Conservation (phyloP, 2,113 vertebrate species). For the Salminus brasiliensis region DNA sequence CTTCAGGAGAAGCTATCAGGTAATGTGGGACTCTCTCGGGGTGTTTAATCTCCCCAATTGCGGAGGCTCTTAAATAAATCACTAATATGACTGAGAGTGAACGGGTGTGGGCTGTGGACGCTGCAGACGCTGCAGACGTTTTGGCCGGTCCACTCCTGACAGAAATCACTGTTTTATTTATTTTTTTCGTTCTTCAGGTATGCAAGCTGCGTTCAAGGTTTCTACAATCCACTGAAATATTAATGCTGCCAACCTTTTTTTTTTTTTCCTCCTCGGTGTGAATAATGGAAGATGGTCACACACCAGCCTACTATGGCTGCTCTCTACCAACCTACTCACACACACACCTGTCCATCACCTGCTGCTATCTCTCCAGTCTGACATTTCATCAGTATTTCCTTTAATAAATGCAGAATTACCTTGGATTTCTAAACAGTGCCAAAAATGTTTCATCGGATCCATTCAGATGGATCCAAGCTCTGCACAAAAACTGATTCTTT, state of each 20-base stretch:
- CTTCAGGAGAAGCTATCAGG: slow-evolving; percentile 32
- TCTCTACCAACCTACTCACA: neutral
- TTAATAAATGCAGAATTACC: neutral
- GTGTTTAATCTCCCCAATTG: slow-evolving; percentile 29
- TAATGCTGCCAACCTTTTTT: slow-evolving; percentile 51
- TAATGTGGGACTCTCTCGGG: slow-evolving; percentile 21
- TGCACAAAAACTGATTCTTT: no score
- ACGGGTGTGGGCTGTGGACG: no score
- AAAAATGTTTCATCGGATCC: no score
- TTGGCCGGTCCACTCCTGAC: slow-evolving; percentile 37
- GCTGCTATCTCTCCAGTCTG: neutral
- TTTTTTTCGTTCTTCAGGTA: slow-evolving; percentile 46
- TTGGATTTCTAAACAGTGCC: no score
- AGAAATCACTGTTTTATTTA: slow-evolving; percentile 47
- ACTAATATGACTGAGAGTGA: slow-evolving; percentile 33
- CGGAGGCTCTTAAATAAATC: slow-evolving; percentile 49
- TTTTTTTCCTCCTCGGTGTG: slow-evolving; percentile 30
- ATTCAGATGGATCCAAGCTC: no score
- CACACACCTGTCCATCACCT: slow-evolving; percentile 13
- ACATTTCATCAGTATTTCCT: slow-evolving; percentile 6
- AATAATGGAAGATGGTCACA: slow-evolving; percentile 58
- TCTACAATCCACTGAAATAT: slow-evolving; percentile 60
- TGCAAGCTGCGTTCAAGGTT: slow-evolving; percentile 61
- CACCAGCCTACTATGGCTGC: neutral
- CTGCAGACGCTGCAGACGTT: slow-evolving; percentile 18